Evolutionary conservation across 2,797 vertebrate genomes (phyloP).

Genomic region (Aotus griseimembra): DNA sequence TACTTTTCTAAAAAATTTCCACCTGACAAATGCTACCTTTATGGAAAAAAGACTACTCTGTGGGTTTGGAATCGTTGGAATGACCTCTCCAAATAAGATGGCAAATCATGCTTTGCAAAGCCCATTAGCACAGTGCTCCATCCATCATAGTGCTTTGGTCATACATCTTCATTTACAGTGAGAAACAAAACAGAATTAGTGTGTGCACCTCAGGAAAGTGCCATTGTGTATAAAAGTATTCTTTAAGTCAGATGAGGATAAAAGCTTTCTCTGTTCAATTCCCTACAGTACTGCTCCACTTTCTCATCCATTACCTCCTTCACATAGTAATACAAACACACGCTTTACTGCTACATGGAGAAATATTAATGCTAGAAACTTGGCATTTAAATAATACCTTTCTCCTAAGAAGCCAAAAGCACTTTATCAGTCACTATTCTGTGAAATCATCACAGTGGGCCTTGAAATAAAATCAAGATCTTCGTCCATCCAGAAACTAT

Average conservation of each 20-base stretch:
- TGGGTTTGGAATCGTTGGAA: background rate
- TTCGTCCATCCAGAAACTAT: background rate
- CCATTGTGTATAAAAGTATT: background rate
- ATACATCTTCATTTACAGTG: background rate
- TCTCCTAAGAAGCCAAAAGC: constrained; percentile 10
- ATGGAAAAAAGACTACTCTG: background rate
- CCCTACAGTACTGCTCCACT: background rate
- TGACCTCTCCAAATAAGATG: background rate
- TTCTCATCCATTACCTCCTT: background rate
- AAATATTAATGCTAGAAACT: constrained; percentile 18
- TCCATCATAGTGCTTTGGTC: background rate
- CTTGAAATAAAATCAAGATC: constrained; percentile 50
- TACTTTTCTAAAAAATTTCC: background rate
- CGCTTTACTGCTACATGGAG: background rate
- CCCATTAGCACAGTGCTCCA: background rate
- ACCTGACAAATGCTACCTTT: background rate
- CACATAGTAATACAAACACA: constrained; percentile 7
- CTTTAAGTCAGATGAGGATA: background rate
- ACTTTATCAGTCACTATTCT: background rate
- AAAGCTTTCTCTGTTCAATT: background rate
- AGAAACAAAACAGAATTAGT: background rate
- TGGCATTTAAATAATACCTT: constrained; percentile 34
- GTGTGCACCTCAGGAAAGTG: background rate
- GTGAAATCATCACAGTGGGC: background rate
- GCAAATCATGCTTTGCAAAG: background rate